Percentiles rank a stretch among this genome's conserved stretches.
phyloP scores from a whole-genome alignment of 2,113 vertebrate species.

The Ardeotis arabs region DNA sequence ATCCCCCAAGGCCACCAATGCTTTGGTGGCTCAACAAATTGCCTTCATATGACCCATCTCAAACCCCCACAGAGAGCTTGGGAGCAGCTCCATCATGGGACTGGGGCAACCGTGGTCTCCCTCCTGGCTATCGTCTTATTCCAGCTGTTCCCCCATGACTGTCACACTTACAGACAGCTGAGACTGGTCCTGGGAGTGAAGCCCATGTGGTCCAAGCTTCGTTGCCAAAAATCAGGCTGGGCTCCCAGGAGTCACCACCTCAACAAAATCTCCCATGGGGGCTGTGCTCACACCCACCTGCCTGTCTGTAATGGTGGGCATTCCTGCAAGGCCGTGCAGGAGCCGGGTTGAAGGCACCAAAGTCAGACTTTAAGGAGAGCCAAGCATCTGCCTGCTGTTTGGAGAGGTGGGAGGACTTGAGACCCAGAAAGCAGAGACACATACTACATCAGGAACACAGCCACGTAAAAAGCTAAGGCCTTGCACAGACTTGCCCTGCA shows the following conservation, averaged over 20 bases:
- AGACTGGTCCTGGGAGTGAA: fast-evolving
- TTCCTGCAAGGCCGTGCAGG: neutral
- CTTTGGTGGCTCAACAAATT: neutral
- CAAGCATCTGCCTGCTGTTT: neutral
- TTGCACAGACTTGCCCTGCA: neutral
- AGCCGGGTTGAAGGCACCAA: neutral
- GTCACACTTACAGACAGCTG: neutral
- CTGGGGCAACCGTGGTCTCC: neutral
- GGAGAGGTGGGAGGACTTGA: neutral
- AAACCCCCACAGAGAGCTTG: neutral
- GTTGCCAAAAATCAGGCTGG: neutral
- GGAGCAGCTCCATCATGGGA: neutral
- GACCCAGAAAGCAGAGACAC: neutral
- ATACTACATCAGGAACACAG: neutral
- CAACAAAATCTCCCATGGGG: neutral
- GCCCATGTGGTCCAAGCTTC: too few relatives aligned
- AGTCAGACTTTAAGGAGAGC: neutral
- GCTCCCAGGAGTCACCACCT: neutral
- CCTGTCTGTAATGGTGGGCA: fast-evolving
- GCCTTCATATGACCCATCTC: neutral
- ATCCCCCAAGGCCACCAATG: neutral
- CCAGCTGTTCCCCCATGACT: neutral
- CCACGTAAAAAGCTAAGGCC: fast-evolving
- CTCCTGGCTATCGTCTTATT: neutral
- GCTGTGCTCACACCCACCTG: neutral